Evolutionary conservation across 2,113 vertebrate species (phyloP).

Genomic region (Edolisoma coerulescens): DNA sequence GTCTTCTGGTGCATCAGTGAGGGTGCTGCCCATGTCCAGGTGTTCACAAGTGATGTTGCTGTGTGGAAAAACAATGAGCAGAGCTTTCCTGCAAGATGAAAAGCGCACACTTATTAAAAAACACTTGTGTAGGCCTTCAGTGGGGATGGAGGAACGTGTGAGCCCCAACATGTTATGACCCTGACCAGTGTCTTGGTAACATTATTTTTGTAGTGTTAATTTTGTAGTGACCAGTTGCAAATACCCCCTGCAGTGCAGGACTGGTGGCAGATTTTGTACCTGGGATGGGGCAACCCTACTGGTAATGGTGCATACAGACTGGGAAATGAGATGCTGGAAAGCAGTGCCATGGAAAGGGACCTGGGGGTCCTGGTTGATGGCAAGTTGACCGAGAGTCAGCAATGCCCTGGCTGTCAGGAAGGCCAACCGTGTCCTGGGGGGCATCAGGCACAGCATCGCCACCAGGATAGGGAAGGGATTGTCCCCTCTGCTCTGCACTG

Average conservation of each 20-base stretch:
- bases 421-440: fast-evolving
- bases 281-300: not conserved
- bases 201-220: not conserved
- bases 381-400: not conserved
- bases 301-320: not conserved
- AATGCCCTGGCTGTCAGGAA: not conserved
- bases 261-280: not conserved
- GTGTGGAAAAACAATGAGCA: not conserved
- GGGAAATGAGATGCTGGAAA: not conserved
- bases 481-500: not conserved
- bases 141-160: not conserved
- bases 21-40: fast-evolving
- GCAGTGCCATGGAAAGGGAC: not conserved
- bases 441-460: not conserved
- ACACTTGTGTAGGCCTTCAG: not conserved
- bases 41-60: not conserved
- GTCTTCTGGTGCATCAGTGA: not conserved
- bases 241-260: fast-evolving
- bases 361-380: fast-evolving
- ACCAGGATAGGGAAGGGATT: not conserved
- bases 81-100: not conserved
- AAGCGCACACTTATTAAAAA: fast-evolving
- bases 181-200: not conserved
- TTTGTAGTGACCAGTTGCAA: not conserved
- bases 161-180: not conserved